A percentile compares a stretch with the other conserved stretches of the same genome.
phyloP scores from a whole-genome alignment of 2,888 invertebrate genomes.

The Syrista parreyssii region DNA sequence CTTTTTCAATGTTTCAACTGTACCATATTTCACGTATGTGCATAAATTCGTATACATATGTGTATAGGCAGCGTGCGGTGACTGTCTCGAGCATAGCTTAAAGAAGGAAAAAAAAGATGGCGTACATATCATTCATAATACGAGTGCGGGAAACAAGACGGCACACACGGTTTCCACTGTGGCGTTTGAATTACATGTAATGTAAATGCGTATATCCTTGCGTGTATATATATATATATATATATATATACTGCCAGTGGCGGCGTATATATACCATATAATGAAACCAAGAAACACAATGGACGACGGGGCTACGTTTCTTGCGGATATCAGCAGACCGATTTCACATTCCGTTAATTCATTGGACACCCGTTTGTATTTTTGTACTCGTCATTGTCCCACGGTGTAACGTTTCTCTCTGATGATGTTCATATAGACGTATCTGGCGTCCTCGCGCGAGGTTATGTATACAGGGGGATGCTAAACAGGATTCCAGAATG shows the following conservation, averaged over 20 bases:
- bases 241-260: background rate
- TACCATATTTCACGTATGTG: background rate
- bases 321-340: conserved; percentile 1
- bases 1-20: background rate
- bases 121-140: background rate
- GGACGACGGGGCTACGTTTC: background rate
- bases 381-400: background rate
- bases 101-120: background rate
- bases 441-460: background rate
- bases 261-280: background rate
- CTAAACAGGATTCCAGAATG: background rate
- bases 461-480: background rate
- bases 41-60: background rate
- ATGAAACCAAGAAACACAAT: conserved; percentile 1
- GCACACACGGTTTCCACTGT: background rate
- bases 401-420: background rate
- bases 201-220: background rate
- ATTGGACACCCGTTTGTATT: background rate
- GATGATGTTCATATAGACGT: background rate
- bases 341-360: conserved; percentile 7
- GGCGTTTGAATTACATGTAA: background rate
- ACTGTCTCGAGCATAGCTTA: background rate
- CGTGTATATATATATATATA: background rate
- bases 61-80: background rate
- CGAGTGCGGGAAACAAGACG: background rate